A percentile compares a stretch with the other conserved stretches of the same genome.
These are phyloP conservation scores for Poeciliopsis occidentalis DNA, from an alignment of 2,113 vertebrate species.

Conservation along the genomic window DNA sequence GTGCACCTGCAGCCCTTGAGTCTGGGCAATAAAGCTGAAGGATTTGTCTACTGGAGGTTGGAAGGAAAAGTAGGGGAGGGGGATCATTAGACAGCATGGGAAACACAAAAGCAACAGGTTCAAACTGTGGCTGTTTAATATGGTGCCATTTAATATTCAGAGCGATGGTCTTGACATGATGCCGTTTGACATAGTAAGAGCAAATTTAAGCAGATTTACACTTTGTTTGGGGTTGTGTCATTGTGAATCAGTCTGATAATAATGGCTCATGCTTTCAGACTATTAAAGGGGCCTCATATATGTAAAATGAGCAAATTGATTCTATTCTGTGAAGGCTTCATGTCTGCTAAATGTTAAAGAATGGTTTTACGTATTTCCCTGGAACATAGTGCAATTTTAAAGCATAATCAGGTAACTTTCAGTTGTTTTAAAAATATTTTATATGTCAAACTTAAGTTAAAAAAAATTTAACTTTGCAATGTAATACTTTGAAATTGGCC, in stretches of 20 bases:
- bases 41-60: constrained; percentile 75
- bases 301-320: constrained; percentile 21
- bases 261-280: constrained; percentile 50
- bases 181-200: constrained; percentile 72
- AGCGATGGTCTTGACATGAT: constrained; percentile 64
- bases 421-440: too few relatives aligned
- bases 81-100: constrained; percentile 58
- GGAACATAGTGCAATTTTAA: too few relatives aligned
- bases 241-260: constrained; percentile 63
- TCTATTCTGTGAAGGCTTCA: not conserved
- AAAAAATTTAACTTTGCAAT: too few relatives aligned
- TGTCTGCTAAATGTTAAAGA: not conserved
- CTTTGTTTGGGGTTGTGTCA: constrained; percentile 72
- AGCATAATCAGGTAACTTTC: too few relatives aligned
- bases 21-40: constrained; percentile 78
- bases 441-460: too few relatives aligned
- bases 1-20: constrained; percentile 80
- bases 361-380: too few relatives aligned
- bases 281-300: constrained; percentile 16
- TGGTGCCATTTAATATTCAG: constrained; percentile 54
- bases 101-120: constrained; percentile 75
- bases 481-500: too few relatives aligned
- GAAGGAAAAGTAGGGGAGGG: constrained; percentile 44
- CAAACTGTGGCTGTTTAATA: constrained; percentile 57
- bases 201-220: constrained; percentile 74